Conservation (phyloP, 2,797 vertebrate genomes). For the Siniperca scherzeri region DNA sequence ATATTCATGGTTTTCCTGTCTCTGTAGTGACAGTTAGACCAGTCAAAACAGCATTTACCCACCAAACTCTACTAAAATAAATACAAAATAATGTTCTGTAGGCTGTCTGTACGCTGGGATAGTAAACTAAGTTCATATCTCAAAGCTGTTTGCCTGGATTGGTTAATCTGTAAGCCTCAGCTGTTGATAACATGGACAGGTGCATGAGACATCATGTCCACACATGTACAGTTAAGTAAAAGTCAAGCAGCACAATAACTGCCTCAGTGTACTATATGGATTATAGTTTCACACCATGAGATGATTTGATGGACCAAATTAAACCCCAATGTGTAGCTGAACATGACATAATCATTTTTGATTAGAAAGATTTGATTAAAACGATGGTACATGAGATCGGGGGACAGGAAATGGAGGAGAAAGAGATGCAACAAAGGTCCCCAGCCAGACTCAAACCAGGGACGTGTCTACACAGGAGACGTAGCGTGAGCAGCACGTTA, state of each 20-base stretch:
- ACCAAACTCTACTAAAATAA: not conserved
- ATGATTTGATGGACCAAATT: constrained; percentile 21
- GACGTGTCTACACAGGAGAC: too few relatives aligned
- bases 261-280: not conserved
- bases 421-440: too few relatives aligned
- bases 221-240: not conserved
- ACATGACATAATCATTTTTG: not conserved
- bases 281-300: constrained; percentile 4
- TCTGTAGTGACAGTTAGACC: not conserved
- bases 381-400: too few relatives aligned
- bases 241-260: not conserved
- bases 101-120: not conserved
- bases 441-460: too few relatives aligned
- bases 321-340: not conserved
- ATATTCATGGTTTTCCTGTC: not conserved
- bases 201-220: not conserved
- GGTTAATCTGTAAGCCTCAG: not conserved
- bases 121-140: not conserved
- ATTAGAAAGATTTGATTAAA: constrained; percentile 10
- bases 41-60: not conserved
- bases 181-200: not conserved
- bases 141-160: not conserved
- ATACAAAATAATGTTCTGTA: not conserved
- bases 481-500: too few relatives aligned
- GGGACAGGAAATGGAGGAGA: too few relatives aligned